Base-by-base conservation (phyloP, 2,113 vertebrate species). In the Carettochelys insculpta region DNA sequence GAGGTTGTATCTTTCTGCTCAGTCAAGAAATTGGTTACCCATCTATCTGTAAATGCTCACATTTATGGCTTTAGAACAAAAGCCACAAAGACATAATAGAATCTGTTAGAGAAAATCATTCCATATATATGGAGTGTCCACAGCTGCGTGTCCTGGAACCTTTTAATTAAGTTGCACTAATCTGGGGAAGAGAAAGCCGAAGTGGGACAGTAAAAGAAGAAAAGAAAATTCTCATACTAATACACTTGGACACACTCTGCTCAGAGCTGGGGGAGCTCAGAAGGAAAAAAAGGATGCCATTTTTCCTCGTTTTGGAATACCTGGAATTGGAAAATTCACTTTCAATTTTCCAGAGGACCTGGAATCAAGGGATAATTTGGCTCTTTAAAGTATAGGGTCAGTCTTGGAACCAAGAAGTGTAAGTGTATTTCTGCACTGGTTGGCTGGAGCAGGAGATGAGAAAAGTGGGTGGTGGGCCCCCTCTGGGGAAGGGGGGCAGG, bases 121-220 rank as follows among this genome's bases (percentile, higher is more conserved):
- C 68, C 76, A 43, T 25, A 6, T 52, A 50, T 43, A 83, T 94
- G 0, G 2, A 43, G 85, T 43, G 80, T 91, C 77, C 11, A 11
- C 14, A 50, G 48, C 48, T 50, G 48, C 11, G 14, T 50, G 48
- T 14, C 48, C 48, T 50, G 48, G 48, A 50, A 12, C 14, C 48
- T 50, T 50, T 50, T 91, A 90, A 94, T 92, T 91, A 86, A 92
- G 89, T 94, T 65, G 52, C 48, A 91, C 31, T 43, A 82, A 83
- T 82, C 61, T 71, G 86, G 79, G 88, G 50, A 86, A 61, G 31
- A 88, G 52, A 93, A 84, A 86, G 91, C 2, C 84, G 75, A 92
- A 61, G 85, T 51, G 24, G 29, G 20, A 34, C 31, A 87, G 53
- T 85, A 29, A 89, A 10, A 22, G 14, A 89, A 77, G 76, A 86